These are phyloP conservation scores for Echiichthys vipera DNA, from an alignment of 2,797 vertebrate genomes.

Conservation along the genomic window DNA sequence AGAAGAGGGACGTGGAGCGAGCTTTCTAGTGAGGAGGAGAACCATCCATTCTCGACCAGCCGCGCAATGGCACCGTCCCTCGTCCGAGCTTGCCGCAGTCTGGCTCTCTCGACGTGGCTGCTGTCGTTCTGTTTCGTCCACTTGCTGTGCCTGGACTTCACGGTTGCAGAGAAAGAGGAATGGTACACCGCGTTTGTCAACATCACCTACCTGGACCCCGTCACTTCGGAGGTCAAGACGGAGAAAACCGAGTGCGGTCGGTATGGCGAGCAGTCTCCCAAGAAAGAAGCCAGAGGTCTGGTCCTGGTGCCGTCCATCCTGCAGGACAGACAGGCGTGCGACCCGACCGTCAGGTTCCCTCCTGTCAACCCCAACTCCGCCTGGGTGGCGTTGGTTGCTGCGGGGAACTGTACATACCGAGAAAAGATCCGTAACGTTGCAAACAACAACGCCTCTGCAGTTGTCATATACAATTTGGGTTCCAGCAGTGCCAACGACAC, in stretches of 20 bases:
- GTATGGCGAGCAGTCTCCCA: conserved; percentile 96
- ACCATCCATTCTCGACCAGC: conserved; percentile 51
- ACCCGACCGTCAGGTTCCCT: conserved; percentile 88
- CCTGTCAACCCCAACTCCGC: conserved; percentile 72
- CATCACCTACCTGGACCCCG: conserved; percentile 93
- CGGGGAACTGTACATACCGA: conserved; percentile 91
- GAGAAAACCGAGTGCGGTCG: conserved; percentile 97
- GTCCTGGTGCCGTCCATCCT: conserved; percentile 85
- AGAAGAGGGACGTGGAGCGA: conserved; percentile 13
- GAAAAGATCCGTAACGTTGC: conserved; percentile 94
- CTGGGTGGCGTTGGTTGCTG: conserved; percentile 94
- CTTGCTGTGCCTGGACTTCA: conserved; percentile 96
- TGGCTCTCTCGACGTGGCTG: conserved; percentile 97
- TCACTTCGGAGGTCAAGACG: conserved; percentile 84
- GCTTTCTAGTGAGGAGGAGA: conserved; percentile 29
- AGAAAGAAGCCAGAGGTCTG: conserved; percentile 91
- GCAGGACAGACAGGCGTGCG: conserved; percentile 91
- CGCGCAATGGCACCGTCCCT: conserved; percentile 89
- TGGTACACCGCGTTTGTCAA: conserved; percentile 99
- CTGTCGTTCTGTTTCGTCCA: conserved; percentile 97
- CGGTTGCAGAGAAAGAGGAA: conserved; percentile 97
- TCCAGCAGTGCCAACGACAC: conserved; percentile 91
- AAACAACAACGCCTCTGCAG: conserved; percentile 92
- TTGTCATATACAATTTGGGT: conserved; percentile 94
- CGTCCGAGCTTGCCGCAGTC: conserved; percentile 93